These are phyloP conservation scores for Pyrochroa serraticornis DNA, from an alignment of 2,888 invertebrate genomes.

Conservation along the genomic window DNA sequence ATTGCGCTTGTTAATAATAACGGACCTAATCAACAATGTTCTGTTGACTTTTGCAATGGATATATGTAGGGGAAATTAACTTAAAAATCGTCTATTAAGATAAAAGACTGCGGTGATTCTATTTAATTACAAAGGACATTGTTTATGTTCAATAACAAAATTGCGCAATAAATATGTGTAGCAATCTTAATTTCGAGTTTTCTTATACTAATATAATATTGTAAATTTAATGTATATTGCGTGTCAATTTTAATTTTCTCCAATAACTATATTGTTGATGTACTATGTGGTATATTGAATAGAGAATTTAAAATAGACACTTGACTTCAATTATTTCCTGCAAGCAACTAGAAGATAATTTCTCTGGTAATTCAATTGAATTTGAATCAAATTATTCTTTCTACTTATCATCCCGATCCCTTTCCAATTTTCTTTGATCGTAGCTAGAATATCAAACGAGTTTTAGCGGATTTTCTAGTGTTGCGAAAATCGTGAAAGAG, in stretches of 20 bases:
- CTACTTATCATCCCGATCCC: too few species aligned
- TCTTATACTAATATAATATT: constrained; percentile 18
- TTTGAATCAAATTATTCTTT: too few species aligned
- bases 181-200: not conserved
- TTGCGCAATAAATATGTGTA: constrained; percentile 33
- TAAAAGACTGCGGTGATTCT: constrained; percentile 28
- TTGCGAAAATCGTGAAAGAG: too few species aligned
- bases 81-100: constrained; percentile 3
- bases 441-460: too few species aligned
- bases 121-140: constrained; percentile 8
- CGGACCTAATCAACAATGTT: constrained; percentile 1
- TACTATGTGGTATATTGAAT: constrained; percentile 31
- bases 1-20: not conserved
- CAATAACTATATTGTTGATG: constrained; percentile 11
- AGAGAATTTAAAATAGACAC: constrained; percentile 32
- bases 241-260: constrained; percentile 13
- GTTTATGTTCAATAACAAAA: constrained; percentile 6
- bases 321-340: constrained; percentile 4
- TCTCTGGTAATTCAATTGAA: too few species aligned
- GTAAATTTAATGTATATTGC: constrained; percentile 22
- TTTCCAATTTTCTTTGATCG: too few species aligned
- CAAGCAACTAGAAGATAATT: not conserved
- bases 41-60: constrained; percentile 1
- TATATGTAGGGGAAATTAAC: constrained; percentile 11
- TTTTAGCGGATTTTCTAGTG: too few species aligned